phyloP scores from a whole-genome alignment of 2,113 vertebrate species.

The Tetraodon nigroviridis region DNA sequence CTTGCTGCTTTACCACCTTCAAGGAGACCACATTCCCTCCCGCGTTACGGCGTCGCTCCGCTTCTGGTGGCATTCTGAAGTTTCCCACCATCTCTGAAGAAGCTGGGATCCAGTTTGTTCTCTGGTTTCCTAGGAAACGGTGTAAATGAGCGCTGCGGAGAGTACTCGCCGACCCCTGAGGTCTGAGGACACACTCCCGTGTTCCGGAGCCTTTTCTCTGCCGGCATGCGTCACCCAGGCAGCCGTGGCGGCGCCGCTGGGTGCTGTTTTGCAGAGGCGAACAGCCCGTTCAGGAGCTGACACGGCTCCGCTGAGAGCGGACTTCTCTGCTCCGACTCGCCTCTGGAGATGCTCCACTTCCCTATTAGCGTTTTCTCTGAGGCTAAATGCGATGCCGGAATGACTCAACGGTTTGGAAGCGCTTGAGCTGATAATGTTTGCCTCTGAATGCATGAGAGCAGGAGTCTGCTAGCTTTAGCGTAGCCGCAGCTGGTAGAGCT shows the following conservation, averaged over 20 bases:
- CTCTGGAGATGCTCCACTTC: conserved; percentile 26
- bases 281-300: conserved; percentile 3
- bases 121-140: too few species aligned
- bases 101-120: too few species aligned
- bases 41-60: too few species aligned
- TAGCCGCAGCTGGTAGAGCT: conserved; percentile 13
- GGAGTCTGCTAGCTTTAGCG: too few species aligned
- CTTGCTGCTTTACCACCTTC: too few species aligned
- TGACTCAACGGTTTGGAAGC: conserved; percentile 60
- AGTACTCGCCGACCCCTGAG: not conserved
- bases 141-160: too few species aligned
- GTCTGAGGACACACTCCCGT: conserved; percentile 1
- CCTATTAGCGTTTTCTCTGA: conserved; percentile 9
- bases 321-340: conserved; percentile 13
- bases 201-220: conserved; percentile 1
- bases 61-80: too few species aligned
- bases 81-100: too few species aligned
- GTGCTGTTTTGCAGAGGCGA: conserved; percentile 27
- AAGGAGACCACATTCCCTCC: too few species aligned
- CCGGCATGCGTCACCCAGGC: conserved; percentile 23
- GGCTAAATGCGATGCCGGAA: conserved; percentile 39
- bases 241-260: conserved; percentile 7
- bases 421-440: conserved; percentile 34
- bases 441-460: conserved; percentile 26
- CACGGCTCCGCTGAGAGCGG: conserved; percentile 28